phyloP scores from a whole-genome alignment of 2,888 invertebrate species.

The Eupithecia dodoneata region DNA sequence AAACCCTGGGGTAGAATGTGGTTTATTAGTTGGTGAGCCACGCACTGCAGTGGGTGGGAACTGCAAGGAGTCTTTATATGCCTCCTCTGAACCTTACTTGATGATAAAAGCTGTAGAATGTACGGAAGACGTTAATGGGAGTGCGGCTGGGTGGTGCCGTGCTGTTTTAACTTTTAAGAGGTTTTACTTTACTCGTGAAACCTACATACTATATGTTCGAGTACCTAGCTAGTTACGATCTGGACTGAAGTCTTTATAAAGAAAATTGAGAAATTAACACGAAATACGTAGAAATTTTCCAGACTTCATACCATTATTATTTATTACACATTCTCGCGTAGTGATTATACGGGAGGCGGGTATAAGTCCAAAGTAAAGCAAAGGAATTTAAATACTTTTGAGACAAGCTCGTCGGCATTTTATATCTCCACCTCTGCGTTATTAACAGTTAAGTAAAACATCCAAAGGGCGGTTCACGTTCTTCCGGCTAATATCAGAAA shows the following conservation, averaged over 20 bases:
- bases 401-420: conserved; percentile 65
- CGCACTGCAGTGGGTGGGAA: conserved; percentile 54
- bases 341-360: background rate
- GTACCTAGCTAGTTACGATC: background rate
- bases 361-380: background rate
- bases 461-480: conserved; percentile 67
- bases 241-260: background rate
- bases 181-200: background rate
- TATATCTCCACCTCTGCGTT: conserved; percentile 71
- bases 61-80: conserved; percentile 36
- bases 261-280: background rate
- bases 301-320: background rate
- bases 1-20: conserved; percentile 46
- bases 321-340: background rate
- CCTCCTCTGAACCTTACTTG: conserved; percentile 32
- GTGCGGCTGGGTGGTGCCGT: conserved; percentile 15
- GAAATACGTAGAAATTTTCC: background rate
- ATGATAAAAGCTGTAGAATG: conserved; percentile 28
- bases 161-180: conserved; percentile 2
- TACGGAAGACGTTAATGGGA: conserved; percentile 26
- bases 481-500: conserved; percentile 54
- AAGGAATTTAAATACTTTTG: conserved; percentile 43
- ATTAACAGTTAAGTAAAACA: conserved; percentile 77
- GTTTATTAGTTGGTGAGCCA: conserved; percentile 64
- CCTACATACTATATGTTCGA: background rate